These are phyloP conservation scores for Porites lobata DNA, from an alignment of 92 coral and sea anemone genomes.

Conservation along the genomic window DNA sequence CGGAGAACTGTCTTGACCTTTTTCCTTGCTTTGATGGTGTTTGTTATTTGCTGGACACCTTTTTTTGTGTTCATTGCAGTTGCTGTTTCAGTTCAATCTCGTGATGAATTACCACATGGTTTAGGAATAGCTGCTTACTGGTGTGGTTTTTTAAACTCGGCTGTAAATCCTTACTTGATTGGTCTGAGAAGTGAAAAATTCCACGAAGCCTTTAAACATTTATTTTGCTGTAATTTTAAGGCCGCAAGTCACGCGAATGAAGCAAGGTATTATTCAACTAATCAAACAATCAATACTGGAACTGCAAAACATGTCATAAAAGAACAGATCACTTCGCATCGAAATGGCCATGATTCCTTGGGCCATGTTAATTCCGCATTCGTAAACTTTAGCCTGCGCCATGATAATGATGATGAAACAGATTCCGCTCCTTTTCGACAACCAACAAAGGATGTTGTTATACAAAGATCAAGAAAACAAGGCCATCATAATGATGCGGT, in stretches of 20 bases:
- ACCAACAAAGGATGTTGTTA: not conserved
- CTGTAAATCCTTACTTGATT: slow-evolving; percentile 87
- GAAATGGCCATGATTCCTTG: not conserved
- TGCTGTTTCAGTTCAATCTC: slow-evolving; percentile 69
- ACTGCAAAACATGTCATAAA: not conserved
- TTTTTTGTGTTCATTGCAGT: slow-evolving; percentile 78
- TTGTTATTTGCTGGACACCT: slow-evolving; percentile 87
- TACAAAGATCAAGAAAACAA: slow-evolving; percentile 2
- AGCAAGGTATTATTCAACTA: not conserved
- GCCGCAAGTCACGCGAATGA: not conserved
- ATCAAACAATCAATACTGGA: not conserved
- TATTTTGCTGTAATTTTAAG: slow-evolving; percentile 63
- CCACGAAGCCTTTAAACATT: slow-evolving; percentile 51
- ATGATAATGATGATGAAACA: slow-evolving; percentile 19
- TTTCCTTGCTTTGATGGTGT: slow-evolving; percentile 83
- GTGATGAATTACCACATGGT: slow-evolving; percentile 77
- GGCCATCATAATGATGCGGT: not conserved
- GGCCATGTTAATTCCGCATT: not conserved
- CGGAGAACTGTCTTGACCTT: slow-evolving; percentile 78
- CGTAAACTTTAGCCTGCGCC: not conserved
- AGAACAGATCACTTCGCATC: not conserved
- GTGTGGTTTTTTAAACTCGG: slow-evolving; percentile 86
- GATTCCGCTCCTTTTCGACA: not conserved
- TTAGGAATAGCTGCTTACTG: slow-evolving; percentile 86
- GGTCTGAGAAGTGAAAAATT: slow-evolving; percentile 83